Percentiles rank a stretch among this genome's conserved stretches.
phyloP scores from a whole-genome alignment of 2,113 vertebrate species.

The Montifringilla adamsi region DNA sequence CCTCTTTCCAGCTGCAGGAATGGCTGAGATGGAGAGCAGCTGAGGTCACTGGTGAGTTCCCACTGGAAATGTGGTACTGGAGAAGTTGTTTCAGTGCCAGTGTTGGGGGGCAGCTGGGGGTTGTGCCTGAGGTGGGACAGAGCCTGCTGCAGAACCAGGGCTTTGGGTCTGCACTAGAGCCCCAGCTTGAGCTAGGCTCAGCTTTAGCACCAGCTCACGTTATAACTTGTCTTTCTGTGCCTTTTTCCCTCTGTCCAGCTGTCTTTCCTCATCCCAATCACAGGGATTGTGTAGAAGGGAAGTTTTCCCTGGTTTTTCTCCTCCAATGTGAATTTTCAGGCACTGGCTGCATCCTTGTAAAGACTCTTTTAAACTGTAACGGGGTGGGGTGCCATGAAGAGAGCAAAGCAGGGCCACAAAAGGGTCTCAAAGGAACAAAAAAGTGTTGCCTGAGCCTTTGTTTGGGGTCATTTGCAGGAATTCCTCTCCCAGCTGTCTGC shows the following conservation, averaged over 20 bases:
- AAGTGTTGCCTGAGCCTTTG: not conserved
- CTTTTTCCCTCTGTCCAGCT: not conserved
- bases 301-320: not conserved
- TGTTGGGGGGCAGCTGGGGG: accelerated
- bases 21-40: accelerated
- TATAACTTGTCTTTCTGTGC: not conserved
- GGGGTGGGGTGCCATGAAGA: not conserved
- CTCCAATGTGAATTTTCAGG: not conserved
- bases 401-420: not conserved
- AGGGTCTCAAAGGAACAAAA: not conserved
- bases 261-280: not conserved
- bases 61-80: accelerated
- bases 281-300: not conserved
- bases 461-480: not conserved
- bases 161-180: not conserved
- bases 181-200: not conserved
- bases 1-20: accelerated
- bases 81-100: not conserved
- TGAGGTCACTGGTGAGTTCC: accelerated
- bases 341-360: not conserved
- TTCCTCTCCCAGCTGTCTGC: not conserved
- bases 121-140: not conserved
- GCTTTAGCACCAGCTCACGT: not conserved
- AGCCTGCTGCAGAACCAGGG: not conserved
- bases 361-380: not conserved